Evolutionary conservation across 2,888 invertebrate species (phyloP), one percentile per base, ranked within the genome.

Genomic region (Lycocerus yunnanus): DNA sequence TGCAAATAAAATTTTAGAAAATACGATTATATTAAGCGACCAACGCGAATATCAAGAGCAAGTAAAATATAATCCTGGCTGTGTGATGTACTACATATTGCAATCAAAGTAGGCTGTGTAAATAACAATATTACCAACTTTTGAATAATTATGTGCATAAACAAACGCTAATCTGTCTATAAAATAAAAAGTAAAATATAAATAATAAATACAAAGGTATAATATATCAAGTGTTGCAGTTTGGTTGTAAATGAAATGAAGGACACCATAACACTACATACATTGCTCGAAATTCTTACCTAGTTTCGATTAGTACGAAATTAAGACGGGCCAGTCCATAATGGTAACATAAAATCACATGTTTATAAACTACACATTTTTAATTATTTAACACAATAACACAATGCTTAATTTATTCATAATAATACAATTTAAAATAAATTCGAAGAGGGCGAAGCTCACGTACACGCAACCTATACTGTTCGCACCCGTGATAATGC

Each of bases 391-490:
- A 82, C 80, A 79, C 80, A 81, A 84, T 85, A 84, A 84, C 86
- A 85, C 84, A 85, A 85, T 85, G 84, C 15, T 68, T 69, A 72
- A 15, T 59, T 71, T 69, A 68, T 60, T 63, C 68, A 20, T 61
- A 74, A 74, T 63, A 74, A 70, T 66, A 74, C 20, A 83, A 85
- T 84, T 84, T 84, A 85, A 84, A 85, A 85, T 87, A 69, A 87
- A 79, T 81, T 63, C 69, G 69, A 76, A 78, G 78, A 82, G 83
- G 84, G 84, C 83, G 83, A 83, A 83, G 83, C 82, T 84, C 84
- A 86, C 86, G 85, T 85, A 85, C 86, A 84, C 85, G 85, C 85
- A 84, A 74, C 16, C 73, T 65, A 69, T 74, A 79, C 78, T 78
- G 80, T 77, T 80, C 80, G 81, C 82, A 82, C 80, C 81, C 82